Percentiles rank a stretch among this genome's conserved stretches.
Conservation (phyloP, 2,888 invertebrate species). For the Nomada ruficornis region DNA sequence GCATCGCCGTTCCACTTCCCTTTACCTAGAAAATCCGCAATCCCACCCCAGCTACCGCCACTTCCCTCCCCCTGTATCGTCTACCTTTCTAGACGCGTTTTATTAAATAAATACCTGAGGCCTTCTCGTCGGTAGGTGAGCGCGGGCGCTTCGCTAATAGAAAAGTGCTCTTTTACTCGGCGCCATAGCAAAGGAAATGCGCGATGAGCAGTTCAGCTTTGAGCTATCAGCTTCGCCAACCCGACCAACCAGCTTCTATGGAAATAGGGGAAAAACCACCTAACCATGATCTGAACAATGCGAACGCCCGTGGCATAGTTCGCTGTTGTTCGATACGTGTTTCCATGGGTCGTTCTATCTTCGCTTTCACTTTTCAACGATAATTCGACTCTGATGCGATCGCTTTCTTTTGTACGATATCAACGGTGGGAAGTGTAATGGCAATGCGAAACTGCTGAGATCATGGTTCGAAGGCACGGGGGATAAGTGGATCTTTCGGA, state of each 20-base stretch:
- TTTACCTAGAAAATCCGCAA: conserved; percentile 52
- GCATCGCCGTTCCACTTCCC: conserved; percentile 37
- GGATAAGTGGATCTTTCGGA: neutral
- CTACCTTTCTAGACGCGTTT: conserved; percentile 72
- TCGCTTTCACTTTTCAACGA: conserved; percentile 9
- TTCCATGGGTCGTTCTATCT: neutral
- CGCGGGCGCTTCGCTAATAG: conserved; percentile 61
- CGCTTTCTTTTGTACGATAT: neutral
- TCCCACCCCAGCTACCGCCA: neutral
- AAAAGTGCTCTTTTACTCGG: conserved; percentile 64
- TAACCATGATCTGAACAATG: conserved; percentile 45
- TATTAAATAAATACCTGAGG: conserved; percentile 78
- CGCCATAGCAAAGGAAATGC: conserved; percentile 63
- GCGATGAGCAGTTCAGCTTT: conserved; percentile 67
- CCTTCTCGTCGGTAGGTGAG: conserved; percentile 61
- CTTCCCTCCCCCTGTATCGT: conserved; percentile 25
- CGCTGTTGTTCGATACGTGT: neutral
- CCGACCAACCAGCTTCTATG: conserved; percentile 15
- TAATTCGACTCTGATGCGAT: conserved; percentile 27
- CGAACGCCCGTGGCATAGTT: conserved; percentile 12
- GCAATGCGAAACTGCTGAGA: neutral
- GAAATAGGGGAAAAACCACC: conserved; percentile 22
- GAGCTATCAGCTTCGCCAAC: conserved; percentile 47
- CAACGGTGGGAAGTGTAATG: neutral
- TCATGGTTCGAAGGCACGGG: neutral